phyloP scores from a whole-genome alignment of 1,140 invertebrate species.

The Panonychus citri region DNA sequence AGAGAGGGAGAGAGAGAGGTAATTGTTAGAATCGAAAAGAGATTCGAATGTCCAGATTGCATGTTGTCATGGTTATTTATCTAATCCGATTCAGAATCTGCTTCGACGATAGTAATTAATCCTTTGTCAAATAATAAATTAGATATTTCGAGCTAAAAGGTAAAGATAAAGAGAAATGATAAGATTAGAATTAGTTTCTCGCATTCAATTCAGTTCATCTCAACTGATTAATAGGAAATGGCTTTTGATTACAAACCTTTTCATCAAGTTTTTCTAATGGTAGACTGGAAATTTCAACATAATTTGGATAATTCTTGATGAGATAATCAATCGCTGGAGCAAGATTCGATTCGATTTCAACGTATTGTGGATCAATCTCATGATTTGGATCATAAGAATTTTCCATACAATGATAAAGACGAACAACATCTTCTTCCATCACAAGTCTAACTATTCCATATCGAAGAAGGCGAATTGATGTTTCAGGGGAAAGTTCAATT shows the following conservation, averaged over 20 bases:
- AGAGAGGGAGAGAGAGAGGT: too few species aligned
- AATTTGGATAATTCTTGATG: slow-evolving; percentile 48
- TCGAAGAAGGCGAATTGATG: slow-evolving; percentile 40
- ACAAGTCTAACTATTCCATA: slow-evolving; percentile 43
- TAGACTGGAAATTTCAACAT: slow-evolving; percentile 40
- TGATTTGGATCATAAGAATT: slow-evolving; percentile 55
- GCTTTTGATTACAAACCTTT: slow-evolving; percentile 28
- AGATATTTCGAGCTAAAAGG: slow-evolving; percentile 32
- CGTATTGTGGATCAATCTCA: slow-evolving; percentile 46
- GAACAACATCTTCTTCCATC: slow-evolving; percentile 35
- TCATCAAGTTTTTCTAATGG: slow-evolving; percentile 35
- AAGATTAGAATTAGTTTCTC: slow-evolving; percentile 6
- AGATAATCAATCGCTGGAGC: slow-evolving; percentile 43
- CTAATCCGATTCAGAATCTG: neutral
- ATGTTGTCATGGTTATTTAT: too few species aligned
- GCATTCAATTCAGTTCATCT: slow-evolving; percentile 2
- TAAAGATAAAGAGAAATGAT: slow-evolving; percentile 17
- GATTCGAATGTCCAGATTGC: too few species aligned
- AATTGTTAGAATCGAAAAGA: too few species aligned
- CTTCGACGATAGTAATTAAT: slow-evolving; percentile 22
- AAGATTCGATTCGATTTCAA: slow-evolving; percentile 41
- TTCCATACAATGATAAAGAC: slow-evolving; percentile 52
- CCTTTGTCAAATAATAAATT: slow-evolving; percentile 44
- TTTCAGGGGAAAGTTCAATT: slow-evolving; percentile 39
- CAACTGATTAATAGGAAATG: neutral